Conservation (phyloP, 2,797 vertebrate genomes). For the Muscicapa striata region DNA sequence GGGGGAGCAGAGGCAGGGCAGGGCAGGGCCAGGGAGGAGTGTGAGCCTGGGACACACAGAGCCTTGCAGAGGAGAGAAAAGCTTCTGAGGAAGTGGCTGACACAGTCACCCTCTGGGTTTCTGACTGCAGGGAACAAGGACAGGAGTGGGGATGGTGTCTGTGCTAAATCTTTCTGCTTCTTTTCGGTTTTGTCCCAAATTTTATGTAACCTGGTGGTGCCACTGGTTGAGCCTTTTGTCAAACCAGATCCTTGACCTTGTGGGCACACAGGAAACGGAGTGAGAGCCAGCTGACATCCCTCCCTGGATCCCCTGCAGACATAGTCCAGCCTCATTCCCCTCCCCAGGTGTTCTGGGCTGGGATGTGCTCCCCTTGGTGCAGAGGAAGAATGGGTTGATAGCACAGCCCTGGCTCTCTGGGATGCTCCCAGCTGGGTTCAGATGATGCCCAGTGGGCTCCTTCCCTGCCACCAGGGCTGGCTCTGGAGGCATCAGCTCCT, state of each 20-base stretch:
- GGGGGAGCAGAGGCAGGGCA: fast-evolving
- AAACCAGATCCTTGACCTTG: background rate
- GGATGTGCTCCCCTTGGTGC: background rate
- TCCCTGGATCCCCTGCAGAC: background rate
- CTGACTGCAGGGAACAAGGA: background rate
- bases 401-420: background rate
- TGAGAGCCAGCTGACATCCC: background rate
- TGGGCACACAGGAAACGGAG: background rate
- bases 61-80: background rate
- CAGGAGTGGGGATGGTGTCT: fast-evolving
- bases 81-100: background rate
- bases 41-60: fast-evolving
- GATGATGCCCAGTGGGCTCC: background rate
- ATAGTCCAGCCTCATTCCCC: fast-evolving
- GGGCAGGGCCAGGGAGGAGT: background rate
- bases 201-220: fast-evolving
- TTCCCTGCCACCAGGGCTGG: background rate
- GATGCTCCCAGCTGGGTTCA: background rate
- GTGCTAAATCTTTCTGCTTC: background rate
- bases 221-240: background rate
- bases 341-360: background rate
- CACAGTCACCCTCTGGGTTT: background rate
- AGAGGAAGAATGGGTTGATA: background rate
- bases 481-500: background rate
- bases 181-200: background rate